A percentile compares a stretch with the other conserved stretches of the same genome.
These are phyloP conservation scores for Vulpes vulpes DNA, from an alignment of 2,113 vertebrate species.

Conservation along the genomic window DNA sequence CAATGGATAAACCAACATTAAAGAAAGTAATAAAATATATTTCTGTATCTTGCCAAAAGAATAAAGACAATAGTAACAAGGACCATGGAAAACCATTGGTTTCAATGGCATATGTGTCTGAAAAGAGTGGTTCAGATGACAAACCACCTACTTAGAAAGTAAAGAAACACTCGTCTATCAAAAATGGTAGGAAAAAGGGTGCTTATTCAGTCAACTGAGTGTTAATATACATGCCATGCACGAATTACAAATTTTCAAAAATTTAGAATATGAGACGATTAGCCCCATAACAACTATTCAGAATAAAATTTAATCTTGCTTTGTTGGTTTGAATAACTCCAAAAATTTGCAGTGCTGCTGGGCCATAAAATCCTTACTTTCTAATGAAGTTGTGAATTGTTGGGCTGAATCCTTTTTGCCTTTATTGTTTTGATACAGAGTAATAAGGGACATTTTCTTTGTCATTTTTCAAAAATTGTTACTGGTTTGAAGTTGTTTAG, in stretches of 20 bases:
- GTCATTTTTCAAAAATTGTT: not conserved
- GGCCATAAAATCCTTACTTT: not conserved
- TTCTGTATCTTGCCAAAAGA: not conserved
- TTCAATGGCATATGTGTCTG: not conserved
- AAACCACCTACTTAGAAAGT: not conserved
- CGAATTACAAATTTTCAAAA: not conserved
- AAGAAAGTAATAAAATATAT: not conserved
- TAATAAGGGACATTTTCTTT: not conserved
- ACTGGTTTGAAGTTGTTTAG: not conserved
- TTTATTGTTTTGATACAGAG: not conserved
- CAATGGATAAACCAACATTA: constrained; percentile 14
- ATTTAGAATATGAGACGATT: not conserved
- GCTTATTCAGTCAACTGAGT: not conserved
- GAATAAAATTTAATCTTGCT: not conserved
- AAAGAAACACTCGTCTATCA: not conserved
- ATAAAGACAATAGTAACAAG: not conserved
- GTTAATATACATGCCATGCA: not conserved
- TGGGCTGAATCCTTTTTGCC: not conserved
- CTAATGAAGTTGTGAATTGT: no score
- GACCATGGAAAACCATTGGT: not conserved
- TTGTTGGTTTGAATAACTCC: not conserved
- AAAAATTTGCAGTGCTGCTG: not conserved
- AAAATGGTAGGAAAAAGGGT: not conserved
- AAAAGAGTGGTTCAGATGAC: not conserved
- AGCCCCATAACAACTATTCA: not conserved